Evolutionary conservation across 2,888 invertebrate genomes (phyloP).

Genomic region (Pseudoips prasinana): DNA sequence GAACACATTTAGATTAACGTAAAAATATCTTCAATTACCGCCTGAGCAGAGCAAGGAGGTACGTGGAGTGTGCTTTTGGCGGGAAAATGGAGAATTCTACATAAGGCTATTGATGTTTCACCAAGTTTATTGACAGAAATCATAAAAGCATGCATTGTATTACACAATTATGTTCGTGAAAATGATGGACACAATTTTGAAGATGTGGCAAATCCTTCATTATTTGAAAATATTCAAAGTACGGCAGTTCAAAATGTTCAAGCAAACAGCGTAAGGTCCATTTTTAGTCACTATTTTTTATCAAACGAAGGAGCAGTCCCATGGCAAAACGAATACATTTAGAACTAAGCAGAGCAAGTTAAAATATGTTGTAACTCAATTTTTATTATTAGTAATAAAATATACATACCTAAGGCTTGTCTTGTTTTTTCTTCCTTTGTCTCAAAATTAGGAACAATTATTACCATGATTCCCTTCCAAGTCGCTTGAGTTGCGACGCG

Average conservation of each 20-base stretch:
- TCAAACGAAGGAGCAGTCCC: slow-evolving; percentile 28
- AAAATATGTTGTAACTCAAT: slow-evolving; percentile 2
- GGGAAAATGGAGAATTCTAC: slow-evolving; percentile 25
- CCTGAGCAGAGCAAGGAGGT: slow-evolving; percentile 19
- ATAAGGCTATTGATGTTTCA: slow-evolving; percentile 27
- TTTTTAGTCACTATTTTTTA: slow-evolving; percentile 31
- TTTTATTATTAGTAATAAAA: slow-evolving; percentile 20
- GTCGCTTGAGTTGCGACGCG: slow-evolving; percentile 21
- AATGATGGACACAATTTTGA: slow-evolving; percentile 30
- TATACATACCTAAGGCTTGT: slow-evolving; percentile 22
- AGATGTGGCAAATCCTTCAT: slow-evolving; percentile 28
- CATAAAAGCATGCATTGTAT: slow-evolving; percentile 15
- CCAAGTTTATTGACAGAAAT: slow-evolving; percentile 21
- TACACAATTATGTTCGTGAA: slow-evolving; percentile 31
- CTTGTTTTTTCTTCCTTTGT: slow-evolving; percentile 22
- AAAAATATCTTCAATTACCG: slow-evolving; percentile 26
- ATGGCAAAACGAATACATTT: slow-evolving; percentile 28
- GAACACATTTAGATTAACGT: slow-evolving; percentile 21
- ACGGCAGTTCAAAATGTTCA: slow-evolving; percentile 27
- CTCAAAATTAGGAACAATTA: slow-evolving; percentile 22
- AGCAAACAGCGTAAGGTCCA: slow-evolving; percentile 28
- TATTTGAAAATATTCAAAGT: slow-evolving; percentile 32
- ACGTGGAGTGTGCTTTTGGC: slow-evolving; percentile 23
- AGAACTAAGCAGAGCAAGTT: slow-evolving; percentile 22
- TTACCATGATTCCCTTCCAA: slow-evolving; percentile 19